Conservation (phyloP, 2,888 invertebrate genomes). For the Drosophila mimica region DNA sequence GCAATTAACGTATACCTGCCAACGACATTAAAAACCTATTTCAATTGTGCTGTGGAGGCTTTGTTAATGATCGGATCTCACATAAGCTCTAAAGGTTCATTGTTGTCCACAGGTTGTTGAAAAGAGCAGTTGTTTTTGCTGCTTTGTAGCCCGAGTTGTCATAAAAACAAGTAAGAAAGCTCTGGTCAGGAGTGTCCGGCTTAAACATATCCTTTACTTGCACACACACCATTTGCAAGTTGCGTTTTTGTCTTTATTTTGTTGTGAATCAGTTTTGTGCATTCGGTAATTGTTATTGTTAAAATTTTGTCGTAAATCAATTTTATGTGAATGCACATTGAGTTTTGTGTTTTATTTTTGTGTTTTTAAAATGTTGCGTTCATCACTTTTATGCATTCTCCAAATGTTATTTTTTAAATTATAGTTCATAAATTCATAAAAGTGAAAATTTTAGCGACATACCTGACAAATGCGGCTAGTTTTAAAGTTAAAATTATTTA, state of each 20-base stretch:
- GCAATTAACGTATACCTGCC: neutral
- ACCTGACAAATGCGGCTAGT: neutral
- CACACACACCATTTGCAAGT: neutral
- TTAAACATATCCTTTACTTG: neutral
- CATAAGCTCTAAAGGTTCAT: constrained; percentile 4
- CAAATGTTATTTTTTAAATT: neutral
- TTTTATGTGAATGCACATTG: neutral
- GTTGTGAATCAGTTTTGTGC: neutral
- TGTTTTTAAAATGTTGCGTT: neutral
- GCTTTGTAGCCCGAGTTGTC: constrained; percentile 3
- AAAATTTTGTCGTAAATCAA: neutral
- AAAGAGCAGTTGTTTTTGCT: neutral
- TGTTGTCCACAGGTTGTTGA: neutral
- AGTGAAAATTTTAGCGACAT: too few species aligned
- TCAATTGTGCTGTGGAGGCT: neutral
- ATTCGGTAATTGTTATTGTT: neutral
- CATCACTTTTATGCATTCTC: too few species aligned
- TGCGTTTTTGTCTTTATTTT: neutral
- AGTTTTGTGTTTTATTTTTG: neutral
- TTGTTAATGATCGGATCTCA: neutral
- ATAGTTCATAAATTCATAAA: too few species aligned
- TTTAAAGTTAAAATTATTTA: neutral
- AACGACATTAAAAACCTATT: neutral
- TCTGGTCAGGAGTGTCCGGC: neutral
- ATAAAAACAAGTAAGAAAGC: neutral